These are phyloP conservation scores for Tiaroga cobitis DNA, from an alignment of 2,797 vertebrate species.

Conservation along the genomic window DNA sequence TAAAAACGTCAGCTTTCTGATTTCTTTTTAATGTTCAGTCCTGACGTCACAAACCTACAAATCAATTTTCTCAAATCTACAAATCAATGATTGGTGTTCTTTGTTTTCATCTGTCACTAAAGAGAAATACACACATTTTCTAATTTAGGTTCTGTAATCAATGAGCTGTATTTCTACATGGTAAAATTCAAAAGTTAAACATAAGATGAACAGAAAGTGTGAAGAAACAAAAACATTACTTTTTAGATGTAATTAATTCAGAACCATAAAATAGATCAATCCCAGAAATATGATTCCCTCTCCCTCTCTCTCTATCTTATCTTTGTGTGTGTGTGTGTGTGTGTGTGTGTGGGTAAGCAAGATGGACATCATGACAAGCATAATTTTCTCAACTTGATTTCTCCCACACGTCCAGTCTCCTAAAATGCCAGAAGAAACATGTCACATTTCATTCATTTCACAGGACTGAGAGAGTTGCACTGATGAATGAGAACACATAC, in stretches of 20 bases:
- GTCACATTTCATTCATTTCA: neutral
- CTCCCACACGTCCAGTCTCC: neutral
- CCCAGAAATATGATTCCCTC: neutral
- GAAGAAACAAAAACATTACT: neutral
- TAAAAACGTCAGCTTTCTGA: too few species aligned
- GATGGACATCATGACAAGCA: accelerated
- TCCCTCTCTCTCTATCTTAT: too few species aligned
- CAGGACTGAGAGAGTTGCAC: neutral
- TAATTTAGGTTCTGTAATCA: neutral
- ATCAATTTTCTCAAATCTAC: neutral
- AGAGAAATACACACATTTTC: neutral
- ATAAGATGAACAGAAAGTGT: neutral
- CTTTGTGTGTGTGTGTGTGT: too few species aligned
- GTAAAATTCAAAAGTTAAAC: neutral
- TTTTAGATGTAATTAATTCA: neutral
- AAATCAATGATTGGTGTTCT: neutral
- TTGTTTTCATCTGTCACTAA: neutral
- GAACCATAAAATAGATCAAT: neutral
- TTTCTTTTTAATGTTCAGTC: neutral
- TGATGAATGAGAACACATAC: neutral
- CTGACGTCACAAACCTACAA: neutral
- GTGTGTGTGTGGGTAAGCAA: neutral
- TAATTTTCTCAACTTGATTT: too few species aligned
- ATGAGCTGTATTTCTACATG: neutral
- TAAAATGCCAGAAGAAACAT: neutral